Base-by-base conservation (phyloP, 2,888 invertebrate genomes). In the Epinotia brunnichana region DNA sequence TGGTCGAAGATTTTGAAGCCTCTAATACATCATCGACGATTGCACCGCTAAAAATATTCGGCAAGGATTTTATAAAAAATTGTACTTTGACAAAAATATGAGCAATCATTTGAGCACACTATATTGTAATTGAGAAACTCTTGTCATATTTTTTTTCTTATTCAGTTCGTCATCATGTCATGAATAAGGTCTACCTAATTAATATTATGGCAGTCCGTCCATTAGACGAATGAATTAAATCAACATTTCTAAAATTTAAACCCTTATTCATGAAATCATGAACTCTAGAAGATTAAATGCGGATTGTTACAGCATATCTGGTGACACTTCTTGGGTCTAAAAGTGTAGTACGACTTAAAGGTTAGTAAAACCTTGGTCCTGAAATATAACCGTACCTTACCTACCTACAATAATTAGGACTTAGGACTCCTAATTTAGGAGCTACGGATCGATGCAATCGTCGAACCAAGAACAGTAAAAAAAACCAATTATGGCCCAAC, bases 81-180 rank as follows among this genome's bases (percentile, higher is more conserved):
- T 7, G 48, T n/a, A 44, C 15, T 44, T 13, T 44, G n/a, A 48
- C n/a, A 48, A n/a, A 48, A 48, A 48, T n/a, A n/a, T 71, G 66
- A 71, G 66, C 66, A 60, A 66, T 51, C 15, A 15, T 54, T 69
- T 70, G 70, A 70, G 70, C 66, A 66, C 59, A 39, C 11, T 15
- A 44, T 41, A 21, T 48, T 61, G 24, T 61, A 44, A 61, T 15
- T 44, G 21, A 61, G 44, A 44, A 44, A 19, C 53, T 53, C 3
- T 53, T 10, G 9, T 44, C 5, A 29, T 29, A 10, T 4, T n/a
- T 48, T 5, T n/a, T 48, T 13, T 35, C 2, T 35, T 44, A n/a
- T 48, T 48, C 4, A 4, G 60, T 19, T 17, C 10, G 35, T 39
- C 17, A 35, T 59, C n/a, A 9, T 57, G 10, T 1, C n/a, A 39